A percentile compares a stretch with the other conserved stretches of the same genome.
phyloP scores from a whole-genome alignment of 2,113 vertebrate genomes.

The Benitochromis conjunctus region DNA sequence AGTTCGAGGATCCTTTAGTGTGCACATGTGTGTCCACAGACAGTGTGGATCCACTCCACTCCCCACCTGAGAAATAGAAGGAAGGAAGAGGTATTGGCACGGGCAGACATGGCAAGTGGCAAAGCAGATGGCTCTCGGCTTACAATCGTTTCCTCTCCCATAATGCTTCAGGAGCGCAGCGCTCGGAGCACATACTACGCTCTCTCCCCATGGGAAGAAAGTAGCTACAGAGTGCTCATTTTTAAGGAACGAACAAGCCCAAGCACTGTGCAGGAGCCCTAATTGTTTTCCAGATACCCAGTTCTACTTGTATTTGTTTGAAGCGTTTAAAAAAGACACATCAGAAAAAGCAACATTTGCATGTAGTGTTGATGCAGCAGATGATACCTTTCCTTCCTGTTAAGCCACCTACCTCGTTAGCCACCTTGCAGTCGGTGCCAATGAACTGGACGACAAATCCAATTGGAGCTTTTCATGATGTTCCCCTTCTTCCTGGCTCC shows the following conservation, averaged over 20 bases:
- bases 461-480: slow-evolving; percentile 63
- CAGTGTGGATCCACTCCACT: slow-evolving; percentile 36
- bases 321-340: background rate
- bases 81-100: slow-evolving; percentile 53
- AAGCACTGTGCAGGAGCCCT: slow-evolving; percentile 16
- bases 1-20: background rate
- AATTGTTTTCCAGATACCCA: slow-evolving; percentile 61
- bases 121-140: slow-evolving; percentile 73
- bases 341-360: background rate
- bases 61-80: slow-evolving; percentile 59
- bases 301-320: background rate
- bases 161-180: slow-evolving; percentile 59
- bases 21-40: slow-evolving; percentile 2
- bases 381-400: slow-evolving; percentile 47
- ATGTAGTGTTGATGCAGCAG: background rate
- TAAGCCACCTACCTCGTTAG: slow-evolving; percentile 67
- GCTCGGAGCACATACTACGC: slow-evolving; percentile 27
- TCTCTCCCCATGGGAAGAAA: slow-evolving; percentile 43
- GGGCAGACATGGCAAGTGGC: slow-evolving; percentile 60
- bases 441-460: slow-evolving; percentile 53
- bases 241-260: slow-evolving; percentile 48
- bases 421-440: slow-evolving; percentile 57
- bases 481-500: slow-evolving; percentile 55
- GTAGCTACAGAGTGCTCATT: slow-evolving; percentile 51
- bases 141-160: slow-evolving; percentile 64